Base-by-base conservation (phyloP, 2,113 vertebrate species). In the Ammodytes marinus region DNA sequence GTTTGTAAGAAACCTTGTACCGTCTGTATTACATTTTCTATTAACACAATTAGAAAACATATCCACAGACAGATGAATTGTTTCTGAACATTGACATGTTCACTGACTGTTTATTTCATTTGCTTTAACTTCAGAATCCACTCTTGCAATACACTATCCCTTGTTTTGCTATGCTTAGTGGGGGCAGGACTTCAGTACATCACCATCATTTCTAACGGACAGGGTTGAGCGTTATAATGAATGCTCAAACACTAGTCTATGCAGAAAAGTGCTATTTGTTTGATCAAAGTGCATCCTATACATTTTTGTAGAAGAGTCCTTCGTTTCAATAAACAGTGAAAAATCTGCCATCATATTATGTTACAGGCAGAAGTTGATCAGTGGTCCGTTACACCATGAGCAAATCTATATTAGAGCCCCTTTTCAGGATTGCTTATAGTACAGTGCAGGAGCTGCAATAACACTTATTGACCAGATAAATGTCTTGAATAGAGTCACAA, bases 401-500 rank as follows among this genome's bases (percentile, higher is more conserved):
- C 67, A 80, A 82, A 79, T 84, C 80, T 74, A 69, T 80, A 80
- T 74, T n/a, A 73, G 11, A 80, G 72, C 37, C 15, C 27, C 68
- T 86, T 84, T 66, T 14, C 59, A 50, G 50, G 83, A 82, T 52
- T 59, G 70, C 83, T 82, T 84, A 88, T 61, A 46, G 50, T 73
- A 50, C 79, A 85, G 80, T 74, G 46, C 70, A 39, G 47, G 47
- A 57, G 40, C 89, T 71, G 77, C 80, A 81, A 91, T 87, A 89
- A 85, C 83, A 15, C 68, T 82, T 90, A 93, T 93, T 91, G 90
- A 93, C 81, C 76, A 87, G 89, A 93, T 91, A 93, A 90, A 92
- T 92, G 80, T 85, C 90, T 78, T 49, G 71, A 80, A 91, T 86
- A 76, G 88, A 89, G 88, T 89, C 82, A 80, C 85, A 87, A 85